Percentiles rank a stretch among this genome's conserved stretches.
These are phyloP conservation scores for Calameuta idolon DNA, from an alignment of 2,888 invertebrate genomes.

Conservation along the genomic window DNA sequence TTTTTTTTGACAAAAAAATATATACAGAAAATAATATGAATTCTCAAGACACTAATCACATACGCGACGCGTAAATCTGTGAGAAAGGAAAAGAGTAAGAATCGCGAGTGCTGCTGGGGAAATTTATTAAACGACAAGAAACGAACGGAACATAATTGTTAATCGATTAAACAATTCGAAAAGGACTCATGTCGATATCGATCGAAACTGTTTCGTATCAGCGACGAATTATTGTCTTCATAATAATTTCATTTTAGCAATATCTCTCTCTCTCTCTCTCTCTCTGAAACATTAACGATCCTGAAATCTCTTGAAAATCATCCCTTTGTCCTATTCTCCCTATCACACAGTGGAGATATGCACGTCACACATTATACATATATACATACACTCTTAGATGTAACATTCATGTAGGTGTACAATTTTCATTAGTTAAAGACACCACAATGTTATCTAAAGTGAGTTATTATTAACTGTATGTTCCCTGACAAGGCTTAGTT, in stretches of 20 bases:
- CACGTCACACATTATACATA: background rate
- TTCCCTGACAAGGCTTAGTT: constrained; percentile 24
- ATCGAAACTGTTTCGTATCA: background rate
- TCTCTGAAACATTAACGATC: background rate
- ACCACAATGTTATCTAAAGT: background rate
- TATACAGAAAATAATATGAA: constrained; percentile 1
- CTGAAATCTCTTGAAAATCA: background rate
- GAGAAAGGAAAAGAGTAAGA: background rate
- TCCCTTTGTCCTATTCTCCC: background rate
- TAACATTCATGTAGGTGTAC: background rate
- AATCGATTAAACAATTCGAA: background rate
- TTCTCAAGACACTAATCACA: background rate
- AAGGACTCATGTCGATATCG: background rate
- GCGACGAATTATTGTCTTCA: background rate
- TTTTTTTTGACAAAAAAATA: constrained; percentile 15
- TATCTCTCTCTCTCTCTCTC: background rate
- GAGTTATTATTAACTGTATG: constrained; percentile 2
- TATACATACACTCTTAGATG: background rate
- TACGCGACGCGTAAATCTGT: background rate
- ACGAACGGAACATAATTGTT: background rate
- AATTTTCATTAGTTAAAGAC: background rate
- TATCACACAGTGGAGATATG: background rate
- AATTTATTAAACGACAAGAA: background rate
- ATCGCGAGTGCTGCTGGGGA: background rate
- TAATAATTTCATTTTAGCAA: background rate